Evolutionary conservation across 2,113 vertebrate species (phyloP).

Genomic region (Gymnocephalus cernua): DNA sequence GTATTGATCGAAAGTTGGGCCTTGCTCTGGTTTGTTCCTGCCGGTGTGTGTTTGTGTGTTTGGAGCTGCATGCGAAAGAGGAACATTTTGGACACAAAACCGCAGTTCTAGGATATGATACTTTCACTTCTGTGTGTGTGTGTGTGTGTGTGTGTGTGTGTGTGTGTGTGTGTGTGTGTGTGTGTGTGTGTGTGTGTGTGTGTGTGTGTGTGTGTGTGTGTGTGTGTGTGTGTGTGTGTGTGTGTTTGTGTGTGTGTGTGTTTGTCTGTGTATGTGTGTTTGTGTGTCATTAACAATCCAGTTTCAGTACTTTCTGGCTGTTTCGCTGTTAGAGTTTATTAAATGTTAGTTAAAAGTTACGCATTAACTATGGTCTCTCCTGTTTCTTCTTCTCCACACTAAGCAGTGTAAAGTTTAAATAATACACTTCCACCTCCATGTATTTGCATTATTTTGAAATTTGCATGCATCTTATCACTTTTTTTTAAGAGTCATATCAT

Average conservation of each 20-base stretch:
- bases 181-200: conserved; percentile 52
- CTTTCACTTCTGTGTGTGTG: conserved; percentile 78
- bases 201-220: conserved; percentile 23
- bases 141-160: conserved; percentile 50
- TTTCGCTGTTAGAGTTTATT: conserved; percentile 20
- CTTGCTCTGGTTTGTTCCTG: conserved; percentile 22
- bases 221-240: conserved; percentile 18
- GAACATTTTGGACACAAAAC: conserved; percentile 82
- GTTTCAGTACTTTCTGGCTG: conserved; percentile 58
- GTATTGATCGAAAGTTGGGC: conserved; percentile 15
- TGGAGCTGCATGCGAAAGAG: conserved; percentile 78
- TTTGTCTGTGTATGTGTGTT: conserved; percentile 13
- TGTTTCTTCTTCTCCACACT: neutral
- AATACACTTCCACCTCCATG: neutral
- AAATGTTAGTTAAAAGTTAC: conserved; percentile 3
- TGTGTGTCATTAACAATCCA: conserved; percentile 50
- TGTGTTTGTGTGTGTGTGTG: too few species aligned
- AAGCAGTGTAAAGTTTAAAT: neutral
- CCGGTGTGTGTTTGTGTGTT: conserved; percentile 30
- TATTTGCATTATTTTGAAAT: neutral
- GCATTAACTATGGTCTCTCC: neutral
- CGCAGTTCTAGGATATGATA: conserved; percentile 82
- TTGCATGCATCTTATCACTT: neutral
- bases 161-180: conserved; percentile 47
- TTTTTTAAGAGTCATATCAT: neutral